Percentiles rank a stretch among this genome's conserved stretches.
These are phyloP conservation scores for Phenganax subtilis DNA, from an alignment of 92 coral and sea anemone genomes.

Conservation along the genomic window DNA sequence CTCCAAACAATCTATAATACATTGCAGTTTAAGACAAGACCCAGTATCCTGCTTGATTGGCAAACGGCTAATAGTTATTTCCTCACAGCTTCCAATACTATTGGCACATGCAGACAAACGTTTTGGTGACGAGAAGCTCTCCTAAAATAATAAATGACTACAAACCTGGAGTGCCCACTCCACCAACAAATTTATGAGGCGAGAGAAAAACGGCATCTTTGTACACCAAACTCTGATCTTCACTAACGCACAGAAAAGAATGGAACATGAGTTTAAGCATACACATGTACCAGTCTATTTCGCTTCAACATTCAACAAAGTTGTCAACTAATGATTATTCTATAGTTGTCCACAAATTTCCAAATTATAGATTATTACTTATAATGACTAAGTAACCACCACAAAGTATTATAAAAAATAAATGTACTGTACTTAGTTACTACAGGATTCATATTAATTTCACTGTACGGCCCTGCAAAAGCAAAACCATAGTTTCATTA, in stretches of 20 bases:
- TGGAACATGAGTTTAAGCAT: not conserved
- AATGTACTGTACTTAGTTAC: conserved; percentile 58
- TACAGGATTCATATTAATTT: conserved; percentile 92
- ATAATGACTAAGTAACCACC: no score
- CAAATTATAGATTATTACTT: no score
- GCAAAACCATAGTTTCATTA: not conserved
- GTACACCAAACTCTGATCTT: conserved; percentile 73
- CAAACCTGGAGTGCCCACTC: conserved; percentile 91
- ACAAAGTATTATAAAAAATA: no score
- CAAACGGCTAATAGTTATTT: no score
- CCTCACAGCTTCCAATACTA: not conserved
- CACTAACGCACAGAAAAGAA: conserved; percentile 41
- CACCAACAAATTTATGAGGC: conserved; percentile 91
- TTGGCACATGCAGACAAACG: not conserved
- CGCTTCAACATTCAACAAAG: no score
- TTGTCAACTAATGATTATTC: no score
- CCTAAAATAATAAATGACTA: not conserved
- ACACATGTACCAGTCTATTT: no score
- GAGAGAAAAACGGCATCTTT: conserved; percentile 92
- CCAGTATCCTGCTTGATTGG: no score
- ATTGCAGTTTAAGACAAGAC: no score
- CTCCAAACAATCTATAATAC: no score
- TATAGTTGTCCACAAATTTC: no score
- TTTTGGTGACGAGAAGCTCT: not conserved
- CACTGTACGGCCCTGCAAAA: conserved; percentile 75